Evolutionary conservation across 2,113 vertebrate genomes (phyloP).

Genomic region (Reinhardtius hippoglossoides): DNA sequence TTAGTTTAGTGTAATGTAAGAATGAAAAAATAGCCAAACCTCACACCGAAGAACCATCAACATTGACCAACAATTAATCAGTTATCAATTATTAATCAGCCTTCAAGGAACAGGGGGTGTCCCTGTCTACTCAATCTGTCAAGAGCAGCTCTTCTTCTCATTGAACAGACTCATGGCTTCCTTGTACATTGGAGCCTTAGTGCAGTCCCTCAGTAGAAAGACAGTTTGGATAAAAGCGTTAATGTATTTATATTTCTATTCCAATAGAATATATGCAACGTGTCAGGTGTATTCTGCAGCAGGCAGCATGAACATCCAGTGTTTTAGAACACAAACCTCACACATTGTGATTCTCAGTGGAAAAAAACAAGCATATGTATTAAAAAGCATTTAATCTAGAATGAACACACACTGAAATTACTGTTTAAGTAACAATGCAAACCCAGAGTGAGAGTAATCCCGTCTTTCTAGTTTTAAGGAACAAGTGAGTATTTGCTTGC

Average conservation of each 20-base stretch:
- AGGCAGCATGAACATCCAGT: not conserved
- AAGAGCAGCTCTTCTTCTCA: too few species aligned
- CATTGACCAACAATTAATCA: too few species aligned
- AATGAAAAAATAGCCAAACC: too few species aligned
- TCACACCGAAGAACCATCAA: too few species aligned
- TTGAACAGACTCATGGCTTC: not conserved
- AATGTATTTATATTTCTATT: too few species aligned
- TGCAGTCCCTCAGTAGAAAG: not conserved
- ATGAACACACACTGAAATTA: constrained; percentile 11
- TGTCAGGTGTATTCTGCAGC: not conserved
- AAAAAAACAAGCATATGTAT: not conserved
- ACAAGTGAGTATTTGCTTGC: constrained; percentile 73
- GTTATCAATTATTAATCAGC: not conserved
- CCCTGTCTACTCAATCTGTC: too few species aligned
- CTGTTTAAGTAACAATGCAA: constrained; percentile 1
- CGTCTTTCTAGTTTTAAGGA: constrained; percentile 54
- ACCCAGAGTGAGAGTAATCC: constrained; percentile 31
- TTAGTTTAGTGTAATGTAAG: too few species aligned
- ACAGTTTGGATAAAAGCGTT: not conserved
- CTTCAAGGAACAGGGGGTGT: too few species aligned
- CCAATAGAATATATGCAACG: too few species aligned
- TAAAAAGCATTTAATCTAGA: not conserved
- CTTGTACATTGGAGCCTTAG: not conserved
- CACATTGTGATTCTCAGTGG: not conserved
- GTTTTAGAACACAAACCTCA: not conserved